Conservation (phyloP, 2,113 vertebrate species). For the Actenoides hombroni region DNA sequence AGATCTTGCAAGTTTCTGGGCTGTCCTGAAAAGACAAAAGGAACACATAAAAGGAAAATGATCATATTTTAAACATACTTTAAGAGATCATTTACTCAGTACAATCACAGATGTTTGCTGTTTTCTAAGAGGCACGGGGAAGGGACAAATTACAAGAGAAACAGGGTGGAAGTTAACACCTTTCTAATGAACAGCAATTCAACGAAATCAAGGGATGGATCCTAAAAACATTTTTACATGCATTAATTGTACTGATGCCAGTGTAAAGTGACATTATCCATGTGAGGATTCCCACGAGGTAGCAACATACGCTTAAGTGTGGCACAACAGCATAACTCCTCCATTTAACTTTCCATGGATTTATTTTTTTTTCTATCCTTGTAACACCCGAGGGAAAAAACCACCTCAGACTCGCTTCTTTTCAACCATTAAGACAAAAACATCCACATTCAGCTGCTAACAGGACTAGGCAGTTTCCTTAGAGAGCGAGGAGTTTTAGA, state of each 20-base stretch:
- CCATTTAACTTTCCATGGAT: not conserved
- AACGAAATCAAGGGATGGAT: not conserved
- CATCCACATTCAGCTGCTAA: not conserved
- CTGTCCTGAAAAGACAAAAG: conserved; percentile 82
- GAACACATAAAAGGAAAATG: not conserved
- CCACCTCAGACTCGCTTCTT: not conserved
- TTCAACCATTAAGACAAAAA: not conserved
- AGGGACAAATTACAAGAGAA: not conserved
- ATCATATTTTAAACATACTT: not conserved
- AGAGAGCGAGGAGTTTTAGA: not conserved
- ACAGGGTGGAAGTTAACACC: not conserved
- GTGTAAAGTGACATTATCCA: not conserved
- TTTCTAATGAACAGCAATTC: not conserved
- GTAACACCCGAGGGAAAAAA: not conserved
- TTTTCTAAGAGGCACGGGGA: not conserved
- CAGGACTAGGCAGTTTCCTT: not conserved
- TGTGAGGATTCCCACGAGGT: not conserved
- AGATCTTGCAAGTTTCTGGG: conserved; percentile 95
- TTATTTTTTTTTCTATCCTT: not conserved
- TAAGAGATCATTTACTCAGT: not conserved
- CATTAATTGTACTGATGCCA: not conserved
- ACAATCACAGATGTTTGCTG: not conserved
- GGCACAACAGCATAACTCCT: not conserved
- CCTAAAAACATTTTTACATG: not conserved
- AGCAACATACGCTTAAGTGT: not conserved